phyloP scores from a whole-genome alignment of 2,113 vertebrate species.

The Sterrhoptilus dennistouni region DNA sequence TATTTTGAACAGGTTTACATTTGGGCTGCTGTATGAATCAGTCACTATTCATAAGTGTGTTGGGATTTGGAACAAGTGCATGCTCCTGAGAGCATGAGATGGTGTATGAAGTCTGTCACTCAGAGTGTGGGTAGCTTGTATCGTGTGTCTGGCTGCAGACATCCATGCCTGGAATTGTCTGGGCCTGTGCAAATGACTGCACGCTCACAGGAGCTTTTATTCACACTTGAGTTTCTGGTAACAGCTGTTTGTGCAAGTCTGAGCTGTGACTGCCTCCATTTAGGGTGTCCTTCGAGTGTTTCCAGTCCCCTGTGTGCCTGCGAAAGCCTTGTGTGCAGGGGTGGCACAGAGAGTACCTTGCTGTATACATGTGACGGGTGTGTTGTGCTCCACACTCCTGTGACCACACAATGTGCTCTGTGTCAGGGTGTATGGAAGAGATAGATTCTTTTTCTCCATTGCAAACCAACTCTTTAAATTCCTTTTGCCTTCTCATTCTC shows the following conservation, averaged over 20 bases:
- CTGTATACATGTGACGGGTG: accelerated
- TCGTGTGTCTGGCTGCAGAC: accelerated
- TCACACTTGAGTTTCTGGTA: not conserved
- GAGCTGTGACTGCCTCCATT: not conserved
- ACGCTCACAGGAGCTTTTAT: not conserved
- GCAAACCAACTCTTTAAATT: not conserved
- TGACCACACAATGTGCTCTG: not conserved
- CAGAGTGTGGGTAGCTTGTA: not conserved
- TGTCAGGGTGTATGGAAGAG: not conserved
- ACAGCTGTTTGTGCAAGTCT: not conserved
- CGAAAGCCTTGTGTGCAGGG: not conserved
- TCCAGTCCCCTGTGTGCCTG: not conserved
- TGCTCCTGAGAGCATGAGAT: not conserved
- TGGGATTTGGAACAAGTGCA: not conserved
- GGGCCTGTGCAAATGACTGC: not conserved
- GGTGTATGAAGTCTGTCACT: accelerated
- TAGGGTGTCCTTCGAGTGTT: not conserved
- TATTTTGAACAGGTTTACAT: not conserved
- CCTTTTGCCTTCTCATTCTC: not conserved
- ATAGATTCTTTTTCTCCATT: not conserved
- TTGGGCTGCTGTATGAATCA: not conserved
- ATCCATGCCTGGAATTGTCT: not conserved
- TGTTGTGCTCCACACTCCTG: not conserved
- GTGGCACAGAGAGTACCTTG: not conserved
- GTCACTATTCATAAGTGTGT: accelerated